Conservation (phyloP, 2,113 vertebrate species). For the Oplegnathus fasciatus region DNA sequence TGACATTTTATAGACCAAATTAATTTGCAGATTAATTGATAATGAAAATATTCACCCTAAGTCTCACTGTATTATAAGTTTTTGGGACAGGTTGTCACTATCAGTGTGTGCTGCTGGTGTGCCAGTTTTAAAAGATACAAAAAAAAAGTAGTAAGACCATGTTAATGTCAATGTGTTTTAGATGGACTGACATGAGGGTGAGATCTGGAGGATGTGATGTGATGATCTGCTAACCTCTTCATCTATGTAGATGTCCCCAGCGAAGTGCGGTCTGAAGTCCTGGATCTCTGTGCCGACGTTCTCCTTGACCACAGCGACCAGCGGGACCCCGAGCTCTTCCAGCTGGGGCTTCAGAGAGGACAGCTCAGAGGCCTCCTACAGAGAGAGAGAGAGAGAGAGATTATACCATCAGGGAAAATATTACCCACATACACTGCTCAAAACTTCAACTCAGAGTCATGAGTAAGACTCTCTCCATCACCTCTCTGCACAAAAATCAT, state of each 20-base stretch:
- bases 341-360: slow-evolving; percentile 94
- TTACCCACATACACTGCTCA: neutral
- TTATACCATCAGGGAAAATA: neutral
- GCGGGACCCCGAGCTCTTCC: slow-evolving; percentile 91
- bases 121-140: neutral
- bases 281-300: slow-evolving; percentile 90
- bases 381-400: neutral
- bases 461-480: slow-evolving; percentile 59
- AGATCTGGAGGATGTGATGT: neutral
- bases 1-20: too few species aligned
- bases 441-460: neutral
- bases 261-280: slow-evolving; percentile 93
- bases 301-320: slow-evolving; percentile 96
- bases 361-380: slow-evolving; percentile 94
- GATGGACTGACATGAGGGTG: neutral
- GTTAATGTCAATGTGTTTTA: neutral
- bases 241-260: slow-evolving; percentile 95
- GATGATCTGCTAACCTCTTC: slow-evolving; percentile 83
- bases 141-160: neutral
- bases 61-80: neutral
- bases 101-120: neutral
- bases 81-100: neutral
- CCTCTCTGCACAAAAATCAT: slow-evolving; percentile 99
- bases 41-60: too few species aligned
- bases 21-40: too few species aligned